A percentile compares a stretch with the other conserved stretches of the same genome.
Conservation (phyloP, 2,113 vertebrate species). For the Dissostichus mawsoni region DNA sequence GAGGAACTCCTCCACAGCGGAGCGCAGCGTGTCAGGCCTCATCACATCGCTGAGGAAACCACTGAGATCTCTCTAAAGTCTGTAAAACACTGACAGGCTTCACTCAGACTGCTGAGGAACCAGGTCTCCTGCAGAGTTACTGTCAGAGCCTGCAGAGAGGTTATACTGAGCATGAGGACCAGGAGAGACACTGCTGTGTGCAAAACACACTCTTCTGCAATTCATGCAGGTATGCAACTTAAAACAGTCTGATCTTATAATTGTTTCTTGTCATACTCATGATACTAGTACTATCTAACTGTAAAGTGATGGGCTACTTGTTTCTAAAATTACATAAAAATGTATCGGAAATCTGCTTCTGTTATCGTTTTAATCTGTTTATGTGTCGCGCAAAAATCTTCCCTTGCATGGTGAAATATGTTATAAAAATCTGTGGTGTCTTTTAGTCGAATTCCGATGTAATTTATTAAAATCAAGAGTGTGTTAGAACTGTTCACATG, state of each 20-base stretch:
- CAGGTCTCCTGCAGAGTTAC: neutral
- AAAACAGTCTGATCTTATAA: too few relatives aligned
- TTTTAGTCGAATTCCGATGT: neutral
- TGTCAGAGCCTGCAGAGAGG: neutral
- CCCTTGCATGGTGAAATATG: neutral
- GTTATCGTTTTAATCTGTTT: neutral
- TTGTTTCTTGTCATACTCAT: too few relatives aligned
- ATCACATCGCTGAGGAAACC: constrained; percentile 23
- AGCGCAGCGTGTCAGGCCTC: neutral
- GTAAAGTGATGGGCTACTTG: neutral
- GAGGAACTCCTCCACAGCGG: constrained; percentile 9
- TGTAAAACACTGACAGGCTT: neutral
- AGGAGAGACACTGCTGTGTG: neutral
- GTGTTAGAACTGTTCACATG: neutral
- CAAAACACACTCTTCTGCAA: too few relatives aligned
- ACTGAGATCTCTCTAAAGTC: neutral
- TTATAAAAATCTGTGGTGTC: neutral
- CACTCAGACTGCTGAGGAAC: neutral
- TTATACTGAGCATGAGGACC: neutral
- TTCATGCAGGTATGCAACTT: too few relatives aligned
- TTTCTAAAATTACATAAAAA: too few relatives aligned
- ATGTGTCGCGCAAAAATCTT: neutral
- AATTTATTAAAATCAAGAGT: too few relatives aligned
- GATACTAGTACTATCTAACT: neutral
- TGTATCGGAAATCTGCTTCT: neutral